Base-by-base conservation (phyloP, 2,797 vertebrate genomes). In the Odontamblyopus rebecca region DNA sequence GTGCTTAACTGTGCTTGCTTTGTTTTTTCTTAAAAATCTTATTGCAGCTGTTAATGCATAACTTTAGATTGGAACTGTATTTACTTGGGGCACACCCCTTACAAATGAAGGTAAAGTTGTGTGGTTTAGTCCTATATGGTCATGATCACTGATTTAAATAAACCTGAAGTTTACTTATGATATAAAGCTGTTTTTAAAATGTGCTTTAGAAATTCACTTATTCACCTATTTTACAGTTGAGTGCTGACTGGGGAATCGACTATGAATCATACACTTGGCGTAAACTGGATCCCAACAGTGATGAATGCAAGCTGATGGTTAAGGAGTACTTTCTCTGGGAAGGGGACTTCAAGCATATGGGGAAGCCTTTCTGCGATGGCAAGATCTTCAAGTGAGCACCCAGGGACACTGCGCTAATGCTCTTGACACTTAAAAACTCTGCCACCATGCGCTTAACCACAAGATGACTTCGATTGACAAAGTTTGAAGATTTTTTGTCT, bases 241-340 rank as follows among this genome's bases (percentile, higher is more conserved):
- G 82, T 66, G 72, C 85, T 0, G 97, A 97, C 86, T 98, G 97
- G 97, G 95, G 97, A 91, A 95, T 97, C 35, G 96, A 98, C 85
- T 98, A 97, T 0, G 96, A 98, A 84, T 98, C 97, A 0, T 98
- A 98, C 32, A 90, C 86, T 1, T 98, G 97, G 97, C 93, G 95
- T 77, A 98, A 97, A 89, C 86, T 98, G 91, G 93, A 96, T 70
- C 86, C 93, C 1, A 76, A 94, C 73, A 96, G 94, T 0, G 94
- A 95, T 54, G 96, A 97, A 82, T 94, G 95, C 88, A 95, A 95
- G 90, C 95, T 92, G 38, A 92, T 97, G 93, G 95, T 97, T 53
- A 95, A 95, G 87, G 96, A 98, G 81, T 98, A 98, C 91, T 96
- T 96, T 79, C 85, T 92, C 73, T 97, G 96, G 96, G 96, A 97